Base-by-base conservation (phyloP, 2,888 invertebrate species). In the Eumerus sabulonum region DNA sequence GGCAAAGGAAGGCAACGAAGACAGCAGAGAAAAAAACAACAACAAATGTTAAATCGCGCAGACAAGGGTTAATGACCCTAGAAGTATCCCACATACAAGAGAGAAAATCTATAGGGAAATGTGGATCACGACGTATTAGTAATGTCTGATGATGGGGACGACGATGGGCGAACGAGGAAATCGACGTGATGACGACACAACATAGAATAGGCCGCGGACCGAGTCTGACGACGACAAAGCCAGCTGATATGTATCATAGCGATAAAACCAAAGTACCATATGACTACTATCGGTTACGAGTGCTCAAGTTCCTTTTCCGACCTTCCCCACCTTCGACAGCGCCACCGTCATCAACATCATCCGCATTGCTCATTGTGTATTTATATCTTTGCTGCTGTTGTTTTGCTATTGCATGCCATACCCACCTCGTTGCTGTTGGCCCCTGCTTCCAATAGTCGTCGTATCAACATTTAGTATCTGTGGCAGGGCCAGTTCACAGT, bases 1-100 rank as follows among this genome's bases (percentile, higher is more conserved):
- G 63, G 44, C 51, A 47, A 71, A 71, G 57, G 63, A 27, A 27
- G 27, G 7, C 2, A 7, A 56, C 50, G 45, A 63, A 71, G 63
- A 44, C 51, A 47, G 63, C 63, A 63, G 56, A 27, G 50, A 62
- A 27, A 50, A 13, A 48, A 56, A 36, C 35, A 53, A 27, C 47
- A 63, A 72, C 51, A 73, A 56, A 73, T 77, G 67, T 73, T 67
- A 67, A 77, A 57, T 63, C 62, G 47, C 62, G 67, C 56, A 66
- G 72, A 73, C 51, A 47, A 70, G 67, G 77, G 77, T 77, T 77
- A 77, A 73, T 77, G 77, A 73, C 77, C 77, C 36, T 47, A 63
- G 67, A 66, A 63, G 53, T 60, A 48, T 59, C 17, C 45, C 45
- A 44, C 50, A 48, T 44, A 56, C 67, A 68, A 62, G 48, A 45